Evolutionary conservation across 2,797 vertebrate genomes (phyloP).

Genomic region (Balearica regulorum): DNA sequence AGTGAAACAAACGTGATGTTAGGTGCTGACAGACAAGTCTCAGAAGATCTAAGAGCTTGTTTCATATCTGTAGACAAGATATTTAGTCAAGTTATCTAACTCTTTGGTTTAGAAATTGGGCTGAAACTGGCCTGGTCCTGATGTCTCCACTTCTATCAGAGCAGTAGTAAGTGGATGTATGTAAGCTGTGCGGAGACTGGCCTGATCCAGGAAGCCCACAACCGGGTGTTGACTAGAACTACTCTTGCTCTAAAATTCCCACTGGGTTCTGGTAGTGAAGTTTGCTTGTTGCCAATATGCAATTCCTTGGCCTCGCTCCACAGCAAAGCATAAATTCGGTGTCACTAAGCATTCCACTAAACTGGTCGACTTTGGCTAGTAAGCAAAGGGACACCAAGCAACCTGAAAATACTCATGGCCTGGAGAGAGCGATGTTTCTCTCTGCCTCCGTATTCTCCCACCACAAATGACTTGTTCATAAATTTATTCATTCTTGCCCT

Average conservation of each 20-base stretch:
- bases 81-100: background rate
- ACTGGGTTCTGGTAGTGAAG: background rate
- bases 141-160: background rate
- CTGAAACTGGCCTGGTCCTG: background rate
- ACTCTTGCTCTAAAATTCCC: background rate
- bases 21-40: background rate
- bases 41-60: background rate
- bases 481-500: background rate
- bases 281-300: background rate
- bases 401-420: background rate
- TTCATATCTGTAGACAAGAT: background rate
- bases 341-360: background rate
- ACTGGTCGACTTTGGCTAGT: background rate
- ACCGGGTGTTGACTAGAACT: background rate
- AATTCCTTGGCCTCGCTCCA: background rate
- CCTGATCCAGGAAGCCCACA: background rate
- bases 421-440: background rate
- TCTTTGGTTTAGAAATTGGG: background rate
- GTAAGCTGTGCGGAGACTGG: background rate
- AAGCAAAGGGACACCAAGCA: background rate
- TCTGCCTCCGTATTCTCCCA: background rate
- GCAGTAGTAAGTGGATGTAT: background rate
- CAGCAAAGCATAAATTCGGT: background rate
- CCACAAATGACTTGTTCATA: background rate
- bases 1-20: background rate